These are phyloP conservation scores for Copsychus sechellarum DNA, from an alignment of 2,113 vertebrate genomes.

Conservation along the genomic window DNA sequence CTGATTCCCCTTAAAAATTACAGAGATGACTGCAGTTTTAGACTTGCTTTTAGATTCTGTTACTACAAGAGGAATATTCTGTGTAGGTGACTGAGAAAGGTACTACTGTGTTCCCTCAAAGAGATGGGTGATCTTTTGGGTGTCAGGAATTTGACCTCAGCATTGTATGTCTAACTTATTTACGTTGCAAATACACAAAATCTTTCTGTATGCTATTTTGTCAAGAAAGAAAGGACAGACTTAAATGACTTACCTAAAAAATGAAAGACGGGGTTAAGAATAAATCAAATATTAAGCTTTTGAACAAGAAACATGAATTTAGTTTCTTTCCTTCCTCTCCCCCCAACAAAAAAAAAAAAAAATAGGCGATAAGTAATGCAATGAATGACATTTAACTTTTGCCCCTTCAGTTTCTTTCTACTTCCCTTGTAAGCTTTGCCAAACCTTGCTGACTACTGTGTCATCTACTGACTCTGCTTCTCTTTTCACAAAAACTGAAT, in stretches of 20 bases:
- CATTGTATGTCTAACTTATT: not conserved
- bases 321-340: not conserved
- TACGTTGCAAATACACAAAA: not conserved
- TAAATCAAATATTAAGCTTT: not conserved
- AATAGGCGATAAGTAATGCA: not conserved
- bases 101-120: not conserved
- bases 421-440: not conserved
- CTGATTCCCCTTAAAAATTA: not conserved
- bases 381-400: not conserved
- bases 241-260: not conserved
- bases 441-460: not conserved
- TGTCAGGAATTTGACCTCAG: not conserved
- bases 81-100: not conserved
- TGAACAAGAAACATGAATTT: not conserved
- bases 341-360: not conserved
- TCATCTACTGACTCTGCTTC: not conserved
- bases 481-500: not conserved
- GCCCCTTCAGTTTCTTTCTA: not conserved
- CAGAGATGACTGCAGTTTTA: not conserved
- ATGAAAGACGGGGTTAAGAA: not conserved
- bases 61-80: not conserved
- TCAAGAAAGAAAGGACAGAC: not conserved
- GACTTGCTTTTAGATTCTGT: not conserved
- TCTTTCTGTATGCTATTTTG: not conserved
- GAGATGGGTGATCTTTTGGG: not conserved